Evolutionary conservation across 2,888 invertebrate species (phyloP), one percentile per base, ranked within the genome.

Genomic region (Ichneumoninae sp.): DNA sequence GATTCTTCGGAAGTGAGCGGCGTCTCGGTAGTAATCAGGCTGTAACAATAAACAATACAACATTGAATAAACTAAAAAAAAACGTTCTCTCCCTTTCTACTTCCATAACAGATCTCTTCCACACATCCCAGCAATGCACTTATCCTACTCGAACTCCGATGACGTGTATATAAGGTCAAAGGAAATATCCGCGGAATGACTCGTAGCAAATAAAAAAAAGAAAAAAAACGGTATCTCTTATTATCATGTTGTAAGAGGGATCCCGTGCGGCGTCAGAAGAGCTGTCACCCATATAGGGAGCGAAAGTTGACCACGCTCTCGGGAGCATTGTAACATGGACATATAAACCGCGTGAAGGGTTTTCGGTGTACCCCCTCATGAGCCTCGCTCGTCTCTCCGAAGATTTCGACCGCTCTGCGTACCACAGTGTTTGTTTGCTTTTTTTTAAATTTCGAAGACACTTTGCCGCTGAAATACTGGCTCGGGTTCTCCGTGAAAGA

Each of bases 21-120:
- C 97, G 95, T 98, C 98, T 88, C 96, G 96, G 93, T 98, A 98
- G 91, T 98, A 98, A 91, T 97, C 97, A 88, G 98, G 97, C 98
- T 98, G 95, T 7, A 94, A 95, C 80, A 19, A 78, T 79, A 63
- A 52, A 57, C 81, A 26, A 78, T 47, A 54, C 54, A 4, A 70
- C 69, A 65, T 66, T 73, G 16, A 44, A 30, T 63, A 71, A 47
- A 66, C 13, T 13, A 36, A 70, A 6, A 40, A 8, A 40, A 65
- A 66, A 7, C 33, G 33, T 22, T n/a, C 2, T 26, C 22, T 40
- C 57, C n/a, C 33, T 7, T 33, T 7, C 1, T 6, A 60, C 47
- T 71, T 79, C 36, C 26, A 33, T 13, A 74, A 78, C 63, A 47
- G 65, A 75, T 69, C 40, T 57, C 19, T 65, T 73, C 75, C 16